Percentiles rank a stretch among this genome's conserved stretches.
Conservation (phyloP, 1,140 invertebrate species). For the Drosophila bifasciata region DNA sequence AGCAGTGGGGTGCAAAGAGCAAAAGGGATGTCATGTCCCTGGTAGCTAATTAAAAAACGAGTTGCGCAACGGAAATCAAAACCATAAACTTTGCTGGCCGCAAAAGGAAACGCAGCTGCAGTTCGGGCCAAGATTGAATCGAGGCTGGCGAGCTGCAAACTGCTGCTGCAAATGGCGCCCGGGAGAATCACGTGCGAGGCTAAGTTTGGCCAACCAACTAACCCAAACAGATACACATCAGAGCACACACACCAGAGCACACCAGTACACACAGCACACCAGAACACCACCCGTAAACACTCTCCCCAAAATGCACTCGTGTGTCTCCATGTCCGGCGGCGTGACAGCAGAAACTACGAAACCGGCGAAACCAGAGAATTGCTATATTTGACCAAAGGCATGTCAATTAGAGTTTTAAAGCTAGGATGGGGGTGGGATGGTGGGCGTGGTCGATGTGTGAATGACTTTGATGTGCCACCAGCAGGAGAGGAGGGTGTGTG, state of each 20-base stretch:
- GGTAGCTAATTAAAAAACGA: constrained; percentile 54
- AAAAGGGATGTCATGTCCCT: constrained; percentile 13
- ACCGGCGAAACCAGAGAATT: constrained; percentile 43
- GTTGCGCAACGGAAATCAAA: constrained; percentile 57
- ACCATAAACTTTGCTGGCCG: constrained; percentile 46
- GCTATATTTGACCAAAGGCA: constrained; percentile 70
- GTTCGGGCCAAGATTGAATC: constrained; percentile 30
- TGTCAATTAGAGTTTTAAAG: constrained; percentile 68
- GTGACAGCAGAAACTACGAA: constrained; percentile 62
- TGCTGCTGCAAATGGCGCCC: constrained; percentile 9
- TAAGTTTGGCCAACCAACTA: constrained; percentile 50
- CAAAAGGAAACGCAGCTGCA: constrained; percentile 46
- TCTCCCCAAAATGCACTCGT: constrained; percentile 63
- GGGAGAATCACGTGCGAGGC: constrained; percentile 55
- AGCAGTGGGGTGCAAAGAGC: constrained; percentile 7
- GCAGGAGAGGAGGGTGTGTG: not conserved
- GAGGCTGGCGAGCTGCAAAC: not conserved
- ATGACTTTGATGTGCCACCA: constrained; percentile 52
- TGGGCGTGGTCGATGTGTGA: constrained; percentile 48
- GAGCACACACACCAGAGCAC: not conserved
- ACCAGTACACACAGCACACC: not conserved
- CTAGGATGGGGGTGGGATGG: too few relatives aligned
- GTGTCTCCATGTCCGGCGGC: constrained; percentile 53
- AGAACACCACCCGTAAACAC: constrained; percentile 17
- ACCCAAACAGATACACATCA: constrained; percentile 37